Evolutionary conservation across 1,140 invertebrate species (phyloP).

Genomic region (Drosophila elegans): DNA sequence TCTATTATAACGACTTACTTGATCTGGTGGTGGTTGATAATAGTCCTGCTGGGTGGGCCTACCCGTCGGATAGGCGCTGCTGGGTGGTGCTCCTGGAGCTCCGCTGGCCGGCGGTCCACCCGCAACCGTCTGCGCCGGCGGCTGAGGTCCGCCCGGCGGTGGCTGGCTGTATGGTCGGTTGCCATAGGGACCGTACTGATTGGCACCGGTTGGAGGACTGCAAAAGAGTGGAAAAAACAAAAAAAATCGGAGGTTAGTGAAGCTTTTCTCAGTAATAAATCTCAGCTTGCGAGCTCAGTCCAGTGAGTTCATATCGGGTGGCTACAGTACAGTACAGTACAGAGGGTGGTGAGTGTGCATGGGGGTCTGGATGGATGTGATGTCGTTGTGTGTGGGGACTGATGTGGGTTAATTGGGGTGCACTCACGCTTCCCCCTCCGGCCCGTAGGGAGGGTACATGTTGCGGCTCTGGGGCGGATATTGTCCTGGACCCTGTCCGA

Average conservation of each 20-base stretch:
- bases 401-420: slow-evolving; percentile 43
- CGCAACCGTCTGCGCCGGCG: slow-evolving; percentile 63
- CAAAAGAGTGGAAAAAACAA: background rate
- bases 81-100: slow-evolving; percentile 80
- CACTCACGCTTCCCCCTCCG: slow-evolving; percentile 86
- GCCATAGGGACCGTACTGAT: slow-evolving; percentile 80
- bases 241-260: slow-evolving; percentile 8
- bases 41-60: slow-evolving; percentile 88
- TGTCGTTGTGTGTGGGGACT: slow-evolving; percentile 14
- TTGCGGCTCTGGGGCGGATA: slow-evolving; percentile 89
- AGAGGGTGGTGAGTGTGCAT: slow-evolving; percentile 30
- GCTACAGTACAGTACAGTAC: slow-evolving; percentile 34
- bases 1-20: slow-evolving; percentile 77
- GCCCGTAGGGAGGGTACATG: slow-evolving; percentile 90
- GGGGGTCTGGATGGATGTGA: slow-evolving; percentile 6
- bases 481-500: slow-evolving; percentile 87
- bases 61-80: slow-evolving; percentile 85
- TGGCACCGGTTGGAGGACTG: slow-evolving; percentile 77
- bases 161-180: slow-evolving; percentile 79
- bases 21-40: slow-evolving; percentile 87
- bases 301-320: slow-evolving; percentile 32
- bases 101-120: slow-evolving; percentile 71
- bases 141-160: slow-evolving; percentile 74
- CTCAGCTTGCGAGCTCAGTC: slow-evolving; percentile 12
- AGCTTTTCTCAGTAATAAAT: background rate